Percentiles rank a stretch among this genome's conserved stretches.
These are phyloP conservation scores for Bathynomus jamesi DNA, from an alignment of 1,140 invertebrate species.

Conservation along the genomic window DNA sequence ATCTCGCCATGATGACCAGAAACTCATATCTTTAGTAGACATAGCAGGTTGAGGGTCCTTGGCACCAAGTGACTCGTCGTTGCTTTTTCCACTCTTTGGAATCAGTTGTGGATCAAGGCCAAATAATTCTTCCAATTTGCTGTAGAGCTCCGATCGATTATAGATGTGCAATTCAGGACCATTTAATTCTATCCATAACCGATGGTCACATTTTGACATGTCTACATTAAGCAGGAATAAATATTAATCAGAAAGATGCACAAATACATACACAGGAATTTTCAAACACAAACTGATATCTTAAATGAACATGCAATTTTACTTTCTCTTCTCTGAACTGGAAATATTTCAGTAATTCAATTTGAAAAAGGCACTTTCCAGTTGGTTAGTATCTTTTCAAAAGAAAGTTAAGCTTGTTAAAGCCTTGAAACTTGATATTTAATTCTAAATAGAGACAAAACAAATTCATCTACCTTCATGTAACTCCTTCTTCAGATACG, in stretches of 20 bases:
- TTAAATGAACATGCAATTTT: too few species aligned
- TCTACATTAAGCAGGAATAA: conserved; percentile 58
- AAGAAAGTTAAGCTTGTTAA: too few species aligned
- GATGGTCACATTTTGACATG: conserved; percentile 89
- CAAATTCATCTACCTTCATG: conserved; percentile 63
- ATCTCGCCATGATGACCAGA: conserved; percentile 73
- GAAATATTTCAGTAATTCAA: not conserved
- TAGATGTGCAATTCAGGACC: conserved; percentile 94
- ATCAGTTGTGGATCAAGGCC: conserved; percentile 65
- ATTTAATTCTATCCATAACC: conserved; percentile 87
- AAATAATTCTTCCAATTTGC: conserved; percentile 79
- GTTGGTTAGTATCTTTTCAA: too few species aligned
- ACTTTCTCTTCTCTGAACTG: not conserved
- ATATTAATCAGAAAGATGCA: not conserved
- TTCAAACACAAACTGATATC: not conserved
- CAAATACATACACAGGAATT: not conserved
- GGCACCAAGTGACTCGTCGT: conserved; percentile 44
- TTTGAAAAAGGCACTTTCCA: not conserved
- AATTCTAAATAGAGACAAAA: too few species aligned
- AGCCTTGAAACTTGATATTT: too few species aligned
- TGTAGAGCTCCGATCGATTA: conserved; percentile 83
- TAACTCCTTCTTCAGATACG: conserved; percentile 88
- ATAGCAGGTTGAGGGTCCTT: conserved; percentile 9
- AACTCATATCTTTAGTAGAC: conserved; percentile 28
- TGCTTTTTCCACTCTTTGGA: conserved; percentile 47